Percentiles rank a stretch among this genome's conserved stretches.
Conservation (phyloP, 2,888 invertebrate genomes). For the Agrenia bidenticulata region DNA sequence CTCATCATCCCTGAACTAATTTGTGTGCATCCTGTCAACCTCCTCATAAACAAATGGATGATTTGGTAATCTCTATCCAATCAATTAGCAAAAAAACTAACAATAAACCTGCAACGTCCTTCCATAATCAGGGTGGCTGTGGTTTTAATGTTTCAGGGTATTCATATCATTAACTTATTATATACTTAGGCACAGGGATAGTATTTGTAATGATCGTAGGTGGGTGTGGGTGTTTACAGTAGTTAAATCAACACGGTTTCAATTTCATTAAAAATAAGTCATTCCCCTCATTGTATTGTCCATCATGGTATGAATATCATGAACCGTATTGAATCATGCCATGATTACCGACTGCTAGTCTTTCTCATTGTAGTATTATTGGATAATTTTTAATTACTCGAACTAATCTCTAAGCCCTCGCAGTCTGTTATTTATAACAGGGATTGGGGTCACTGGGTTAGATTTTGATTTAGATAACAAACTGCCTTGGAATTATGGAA, state of each 20-base stretch:
- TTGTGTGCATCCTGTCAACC: neutral
- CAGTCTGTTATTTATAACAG: neutral
- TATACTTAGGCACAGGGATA: too few relatives aligned
- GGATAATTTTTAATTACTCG: constrained; percentile 5
- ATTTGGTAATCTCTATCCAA: neutral
- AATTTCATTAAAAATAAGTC: neutral
- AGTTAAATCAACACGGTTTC: constrained; percentile 1
- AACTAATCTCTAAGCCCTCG: neutral
- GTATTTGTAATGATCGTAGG: too few relatives aligned
- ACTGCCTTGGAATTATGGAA: too few relatives aligned
- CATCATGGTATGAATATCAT: too few relatives aligned
- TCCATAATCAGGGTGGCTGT: too few relatives aligned
- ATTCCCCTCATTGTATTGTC: neutral
- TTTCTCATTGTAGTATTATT: neutral
- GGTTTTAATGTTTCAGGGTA: too few relatives aligned
- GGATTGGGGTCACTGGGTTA: constrained; percentile 3
- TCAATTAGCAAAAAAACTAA: constrained; percentile 1
- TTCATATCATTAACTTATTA: too few relatives aligned
- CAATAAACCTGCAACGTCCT: too few relatives aligned
- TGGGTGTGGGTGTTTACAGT: too few relatives aligned
- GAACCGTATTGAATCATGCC: neutral
- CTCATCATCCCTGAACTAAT: constrained; percentile 4
- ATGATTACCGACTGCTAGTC: neutral
- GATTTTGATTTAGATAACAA: too few relatives aligned
- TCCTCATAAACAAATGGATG: neutral